Percentiles rank a stretch among this genome's conserved stretches.
phyloP scores from a whole-genome alignment of 1,140 invertebrate species.

The Aphaenogaster floridana region DNA sequence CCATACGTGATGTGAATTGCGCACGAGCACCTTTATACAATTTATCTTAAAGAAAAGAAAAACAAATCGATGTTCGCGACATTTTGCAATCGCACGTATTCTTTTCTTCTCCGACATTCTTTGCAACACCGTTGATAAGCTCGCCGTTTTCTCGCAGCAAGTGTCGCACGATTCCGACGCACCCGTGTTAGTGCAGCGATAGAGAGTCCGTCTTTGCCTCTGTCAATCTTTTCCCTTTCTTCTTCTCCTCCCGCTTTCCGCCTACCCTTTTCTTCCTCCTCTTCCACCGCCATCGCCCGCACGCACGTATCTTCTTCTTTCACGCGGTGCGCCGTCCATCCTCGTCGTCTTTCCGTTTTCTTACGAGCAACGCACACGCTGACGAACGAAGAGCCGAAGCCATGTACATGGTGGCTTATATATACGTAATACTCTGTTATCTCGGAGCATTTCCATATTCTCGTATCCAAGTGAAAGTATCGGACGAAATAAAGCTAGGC shows the following conservation, averaged over 20 bases:
- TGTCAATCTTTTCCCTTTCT: constrained; percentile 1
- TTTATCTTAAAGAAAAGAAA: constrained; percentile 12
- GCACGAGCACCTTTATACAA: not conserved
- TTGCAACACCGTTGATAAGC: constrained; percentile 29
- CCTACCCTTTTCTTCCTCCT: constrained; percentile 39
- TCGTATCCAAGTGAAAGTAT: constrained; percentile 18
- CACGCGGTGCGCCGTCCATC: constrained; percentile 25
- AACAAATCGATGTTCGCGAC: not conserved
- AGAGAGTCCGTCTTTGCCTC: constrained; percentile 35
- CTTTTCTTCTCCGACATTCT: constrained; percentile 2
- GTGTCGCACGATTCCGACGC: constrained; percentile 21
- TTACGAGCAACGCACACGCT: constrained; percentile 44
- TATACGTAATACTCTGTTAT: not conserved
- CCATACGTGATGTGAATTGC: constrained; percentile 5
- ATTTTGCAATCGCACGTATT: constrained; percentile 4
- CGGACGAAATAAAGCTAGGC: not conserved
- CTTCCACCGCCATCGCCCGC: not conserved
- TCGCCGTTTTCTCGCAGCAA: constrained; percentile 52
- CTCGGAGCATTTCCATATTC: not conserved
- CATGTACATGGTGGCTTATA: constrained; percentile 38
- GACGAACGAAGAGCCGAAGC: constrained; percentile 17
- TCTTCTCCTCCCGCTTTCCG: constrained; percentile 24
- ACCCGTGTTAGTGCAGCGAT: constrained; percentile 10
- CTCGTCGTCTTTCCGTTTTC: constrained; percentile 34
- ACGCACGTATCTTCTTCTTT: constrained; percentile 26